Conservation (phyloP, 2,797 vertebrate genomes). For the Picus viridis region DNA sequence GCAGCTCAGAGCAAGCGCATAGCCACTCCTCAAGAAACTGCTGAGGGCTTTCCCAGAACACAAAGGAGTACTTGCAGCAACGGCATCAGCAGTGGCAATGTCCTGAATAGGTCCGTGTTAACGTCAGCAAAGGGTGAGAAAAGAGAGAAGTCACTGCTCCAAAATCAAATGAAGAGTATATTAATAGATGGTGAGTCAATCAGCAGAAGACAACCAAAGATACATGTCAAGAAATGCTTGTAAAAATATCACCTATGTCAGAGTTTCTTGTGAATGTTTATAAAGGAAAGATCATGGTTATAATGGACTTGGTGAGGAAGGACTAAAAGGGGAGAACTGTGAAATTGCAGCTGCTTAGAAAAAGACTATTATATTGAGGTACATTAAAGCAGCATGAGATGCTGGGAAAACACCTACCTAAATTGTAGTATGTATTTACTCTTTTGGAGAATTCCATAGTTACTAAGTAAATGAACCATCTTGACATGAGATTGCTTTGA, state of each 20-base stretch:
- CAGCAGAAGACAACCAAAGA: not conserved
- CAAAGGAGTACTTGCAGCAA: not conserved
- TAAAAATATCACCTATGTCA: not conserved
- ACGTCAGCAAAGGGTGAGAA: not conserved
- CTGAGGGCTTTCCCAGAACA: not conserved
- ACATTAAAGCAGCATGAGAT: not conserved
- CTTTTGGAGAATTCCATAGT: not conserved
- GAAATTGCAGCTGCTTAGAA: not conserved
- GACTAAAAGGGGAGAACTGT: not conserved
- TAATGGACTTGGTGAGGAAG: not conserved
- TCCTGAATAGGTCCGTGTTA: not conserved
- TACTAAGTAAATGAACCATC: not conserved
- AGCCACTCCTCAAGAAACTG: not conserved
- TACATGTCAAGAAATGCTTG: not conserved
- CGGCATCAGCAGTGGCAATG: rapidly evolving
- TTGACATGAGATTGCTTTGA: not conserved
- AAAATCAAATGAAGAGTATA: not conserved
- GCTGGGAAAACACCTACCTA: not conserved
- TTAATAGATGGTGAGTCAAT: not conserved
- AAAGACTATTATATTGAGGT: not conserved
- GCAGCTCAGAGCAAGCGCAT: not conserved
- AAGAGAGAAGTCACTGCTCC: not conserved
- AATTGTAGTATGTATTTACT: not conserved
- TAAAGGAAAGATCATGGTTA: not conserved
- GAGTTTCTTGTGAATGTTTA: not conserved